Conservation (phyloP, 1,140 invertebrate genomes). For the Diuraphis noxia region DNA sequence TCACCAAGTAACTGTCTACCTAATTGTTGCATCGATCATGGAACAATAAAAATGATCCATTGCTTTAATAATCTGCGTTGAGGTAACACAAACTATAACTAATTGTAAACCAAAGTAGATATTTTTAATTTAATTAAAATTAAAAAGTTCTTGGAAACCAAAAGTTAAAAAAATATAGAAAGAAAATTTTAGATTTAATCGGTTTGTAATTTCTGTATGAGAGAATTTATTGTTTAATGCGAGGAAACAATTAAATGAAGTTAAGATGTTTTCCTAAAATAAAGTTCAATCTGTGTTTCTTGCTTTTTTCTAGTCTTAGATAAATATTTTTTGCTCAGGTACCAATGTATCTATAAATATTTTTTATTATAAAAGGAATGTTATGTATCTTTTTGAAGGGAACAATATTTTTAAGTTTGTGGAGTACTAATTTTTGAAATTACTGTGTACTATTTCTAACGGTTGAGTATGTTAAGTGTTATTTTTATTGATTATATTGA, state of each 20-base stretch:
- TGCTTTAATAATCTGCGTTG: neutral
- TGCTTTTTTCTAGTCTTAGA: neutral
- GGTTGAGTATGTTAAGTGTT: neutral
- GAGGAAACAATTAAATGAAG: neutral
- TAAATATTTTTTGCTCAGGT: neutral
- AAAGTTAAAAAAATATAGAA: neutral
- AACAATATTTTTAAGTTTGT: neutral
- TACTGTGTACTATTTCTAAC: neutral
- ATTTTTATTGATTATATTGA: accelerated
- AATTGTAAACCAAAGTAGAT: neutral
- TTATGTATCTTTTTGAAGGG: neutral
- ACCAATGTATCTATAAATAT: neutral
- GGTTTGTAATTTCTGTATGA: too few species aligned
- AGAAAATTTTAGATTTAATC: too few species aligned
- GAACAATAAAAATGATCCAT: neutral
- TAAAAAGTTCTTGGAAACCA: neutral
- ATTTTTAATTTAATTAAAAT: neutral
- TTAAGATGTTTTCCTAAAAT: neutral
- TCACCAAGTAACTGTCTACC: too few species aligned
- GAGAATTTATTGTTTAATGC: too few species aligned
- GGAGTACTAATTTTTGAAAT: neutral
- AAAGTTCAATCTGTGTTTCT: neutral
- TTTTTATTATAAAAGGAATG: neutral
- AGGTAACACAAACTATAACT: neutral
- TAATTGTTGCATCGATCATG: neutral